phyloP scores from a whole-genome alignment of 1,140 invertebrate genomes.

The Portunus trituberculatus region DNA sequence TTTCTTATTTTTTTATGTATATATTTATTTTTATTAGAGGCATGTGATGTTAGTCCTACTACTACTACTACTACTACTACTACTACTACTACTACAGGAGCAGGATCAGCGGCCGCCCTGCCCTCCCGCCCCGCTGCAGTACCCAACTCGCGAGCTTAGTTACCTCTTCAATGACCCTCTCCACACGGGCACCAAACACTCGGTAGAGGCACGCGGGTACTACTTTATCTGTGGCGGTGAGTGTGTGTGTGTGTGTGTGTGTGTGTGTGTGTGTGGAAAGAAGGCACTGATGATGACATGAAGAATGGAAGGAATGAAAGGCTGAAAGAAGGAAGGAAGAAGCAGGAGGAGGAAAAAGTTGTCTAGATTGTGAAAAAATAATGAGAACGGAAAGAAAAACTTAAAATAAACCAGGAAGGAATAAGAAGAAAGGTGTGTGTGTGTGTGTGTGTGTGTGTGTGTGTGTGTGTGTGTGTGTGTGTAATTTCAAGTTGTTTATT shows the following conservation, averaged over 20 bases:
- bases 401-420: too few species aligned
- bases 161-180: conserved; percentile 65
- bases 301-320: background rate
- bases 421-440: too few species aligned
- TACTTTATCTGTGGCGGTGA: conserved; percentile 54
- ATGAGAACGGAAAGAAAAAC: background rate
- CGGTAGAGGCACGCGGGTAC: background rate
- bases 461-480: too few species aligned
- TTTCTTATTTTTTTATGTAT: too few species aligned
- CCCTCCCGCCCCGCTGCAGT: background rate
- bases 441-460: too few species aligned
- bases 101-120: background rate
- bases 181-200: conserved; percentile 29
- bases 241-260: background rate
- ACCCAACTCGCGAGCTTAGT: conserved; percentile 60
- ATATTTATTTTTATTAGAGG: too few species aligned
- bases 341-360: background rate
- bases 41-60: too few species aligned
- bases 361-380: background rate
- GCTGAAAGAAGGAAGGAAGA: background rate
- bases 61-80: background rate
- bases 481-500: too few species aligned
- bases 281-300: background rate
- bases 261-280: background rate
- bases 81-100: background rate